phyloP scores from a whole-genome alignment of 2,797 vertebrate genomes.

The Varecia variegata region DNA sequence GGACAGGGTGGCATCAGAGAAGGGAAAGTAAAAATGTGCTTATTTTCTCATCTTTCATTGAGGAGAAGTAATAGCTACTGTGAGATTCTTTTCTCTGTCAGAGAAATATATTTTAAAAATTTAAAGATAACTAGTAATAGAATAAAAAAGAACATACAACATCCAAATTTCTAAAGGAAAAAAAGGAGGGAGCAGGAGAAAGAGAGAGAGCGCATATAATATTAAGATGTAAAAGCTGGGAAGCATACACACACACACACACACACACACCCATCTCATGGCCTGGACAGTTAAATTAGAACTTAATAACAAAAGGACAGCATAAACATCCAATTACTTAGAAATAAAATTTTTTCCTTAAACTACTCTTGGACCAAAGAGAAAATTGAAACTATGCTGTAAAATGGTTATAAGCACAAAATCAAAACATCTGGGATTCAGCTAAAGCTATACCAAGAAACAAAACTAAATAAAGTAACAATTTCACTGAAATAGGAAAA shows the following conservation, averaged over 20 bases:
- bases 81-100: constrained; percentile 12
- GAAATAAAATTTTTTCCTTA: not conserved
- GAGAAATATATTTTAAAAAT: not conserved
- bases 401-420: not conserved
- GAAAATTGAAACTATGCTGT: not conserved
- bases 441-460: not conserved
- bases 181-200: not conserved
- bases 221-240: not conserved
- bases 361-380: not conserved
- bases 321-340: not conserved
- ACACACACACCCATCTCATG: too few species aligned
- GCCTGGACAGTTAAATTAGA: not conserved
- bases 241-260: not conserved
- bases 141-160: not conserved
- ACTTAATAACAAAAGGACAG: not conserved
- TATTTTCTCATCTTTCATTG: not conserved
- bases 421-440: not conserved
- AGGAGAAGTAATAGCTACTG: not conserved
- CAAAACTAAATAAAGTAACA: constrained; percentile 12
- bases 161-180: not conserved
- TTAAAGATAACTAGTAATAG: not conserved
- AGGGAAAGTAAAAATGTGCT: not conserved
- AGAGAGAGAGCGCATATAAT: not conserved
- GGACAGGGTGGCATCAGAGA: not conserved
- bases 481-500: not conserved